These are phyloP conservation scores for Sinosuthora webbiana DNA, from an alignment of 2,113 vertebrate species.

Conservation along the genomic window DNA sequence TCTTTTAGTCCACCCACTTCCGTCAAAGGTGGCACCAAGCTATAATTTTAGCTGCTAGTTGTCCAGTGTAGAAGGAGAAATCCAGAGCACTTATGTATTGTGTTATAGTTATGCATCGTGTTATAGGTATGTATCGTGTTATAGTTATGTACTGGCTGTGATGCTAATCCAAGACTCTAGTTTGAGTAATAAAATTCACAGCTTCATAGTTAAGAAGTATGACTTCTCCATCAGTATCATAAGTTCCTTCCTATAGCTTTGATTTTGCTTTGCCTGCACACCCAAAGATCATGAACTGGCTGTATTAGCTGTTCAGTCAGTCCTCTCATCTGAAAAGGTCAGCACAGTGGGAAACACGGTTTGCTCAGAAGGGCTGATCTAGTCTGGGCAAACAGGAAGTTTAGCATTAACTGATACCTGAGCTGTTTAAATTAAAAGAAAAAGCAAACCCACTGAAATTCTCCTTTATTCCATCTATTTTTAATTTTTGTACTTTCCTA, in stretches of 20 bases:
- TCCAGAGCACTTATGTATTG: background rate
- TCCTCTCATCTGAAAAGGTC: background rate
- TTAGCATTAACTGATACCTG: background rate
- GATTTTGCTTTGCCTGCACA: background rate
- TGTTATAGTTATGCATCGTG: background rate
- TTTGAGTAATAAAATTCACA: background rate
- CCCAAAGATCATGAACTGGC: background rate
- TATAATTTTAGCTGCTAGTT: background rate
- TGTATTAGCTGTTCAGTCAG: background rate
- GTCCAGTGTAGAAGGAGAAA: background rate
- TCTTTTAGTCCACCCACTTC: background rate
- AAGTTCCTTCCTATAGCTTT: background rate
- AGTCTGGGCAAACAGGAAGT: background rate
- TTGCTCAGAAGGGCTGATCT: background rate
- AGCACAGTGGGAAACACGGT: accelerated
- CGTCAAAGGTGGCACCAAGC: background rate
- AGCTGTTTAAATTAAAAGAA: background rate
- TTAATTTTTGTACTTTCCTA: background rate
- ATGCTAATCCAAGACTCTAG: background rate
- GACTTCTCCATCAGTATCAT: background rate
- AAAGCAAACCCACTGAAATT: background rate
- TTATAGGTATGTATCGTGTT: background rate
- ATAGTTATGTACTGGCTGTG: background rate
- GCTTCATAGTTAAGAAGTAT: background rate
- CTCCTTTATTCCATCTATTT: background rate